Evolutionary conservation across 2,888 invertebrate species (phyloP), one percentile per base, ranked within the genome.

Genomic region (Serrognathus titanus): DNA sequence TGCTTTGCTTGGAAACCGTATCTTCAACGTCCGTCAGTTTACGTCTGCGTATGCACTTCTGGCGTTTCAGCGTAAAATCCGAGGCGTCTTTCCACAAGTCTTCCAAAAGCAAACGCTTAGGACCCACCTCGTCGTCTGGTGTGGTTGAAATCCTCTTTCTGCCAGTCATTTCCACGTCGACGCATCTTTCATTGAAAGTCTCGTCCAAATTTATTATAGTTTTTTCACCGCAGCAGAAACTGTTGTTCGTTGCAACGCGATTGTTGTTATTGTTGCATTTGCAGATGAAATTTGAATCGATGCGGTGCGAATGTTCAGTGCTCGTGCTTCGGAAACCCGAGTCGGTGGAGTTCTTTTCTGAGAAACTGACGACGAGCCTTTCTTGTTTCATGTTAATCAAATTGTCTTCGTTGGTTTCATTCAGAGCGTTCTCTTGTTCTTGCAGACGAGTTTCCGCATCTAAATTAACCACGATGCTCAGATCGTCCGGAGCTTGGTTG

Each of bases 1-100:
- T 31, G 24, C 24, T 31, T 5, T 31, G 24, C 24, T 31, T 31
- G 24, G 24, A 31, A 31, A 6, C 24, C 35, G 36, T 54, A 9
- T 24, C 49, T 10, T 55, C 58, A 10, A 16, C 47, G 8, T 58
- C 55, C 4, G 31, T 48, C 8, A 55, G 16, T 40, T 54, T 49
- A n/a, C 54, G 57, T 59, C 83, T 78, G 2, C 85, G 75, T 11
- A 85, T 82, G 64, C 85, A 84, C 63, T 78, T 80, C 69, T 85
- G 85, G 13, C 85, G 75, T 69, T 80, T 82, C 37, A 84, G 69
- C 2, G 71, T 72, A 55, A 71, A 74, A 40, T 68, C 65, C 2
- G 70, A 63, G 61, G 74, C 76, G 49, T 61, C 57, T 48, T 57
- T 58, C 48, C 74, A 77, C 60, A 80, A 78, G 60, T 52, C 57